Base-by-base conservation (phyloP, 2,113 vertebrate species). In the Peromyscus maniculatus region DNA sequence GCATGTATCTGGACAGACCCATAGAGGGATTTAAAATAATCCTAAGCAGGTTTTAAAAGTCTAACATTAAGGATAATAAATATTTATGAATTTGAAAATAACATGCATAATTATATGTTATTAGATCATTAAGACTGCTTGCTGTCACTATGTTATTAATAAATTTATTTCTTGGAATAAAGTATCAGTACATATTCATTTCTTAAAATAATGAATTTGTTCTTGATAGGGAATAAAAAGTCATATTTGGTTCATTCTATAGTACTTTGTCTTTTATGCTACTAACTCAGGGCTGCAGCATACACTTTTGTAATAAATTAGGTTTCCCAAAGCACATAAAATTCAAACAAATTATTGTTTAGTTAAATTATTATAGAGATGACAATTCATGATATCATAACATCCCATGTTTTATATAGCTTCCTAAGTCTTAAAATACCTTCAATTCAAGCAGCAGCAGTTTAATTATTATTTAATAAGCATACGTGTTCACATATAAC, bases 341-440 rank as follows among this genome's bases (percentile, higher is more conserved):
- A 67, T 92, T 52, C 80, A 97, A 93, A 46, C 91, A 31, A 97
- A 84, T 82, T 82, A 3, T 78, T 26, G 43, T 77, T 93, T 92
- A 13, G 28, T 66, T 87, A 87, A 39, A 80, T 95, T 92, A 74
- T 6, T 95, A 87, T 77, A 67, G 13, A 36, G 74, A 72, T 52
- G 12, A 75, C 86, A 96, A 83, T 75, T 90, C 31, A 92, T 52
- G 71, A 93, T 86, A 89, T 1, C 33, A 4, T 9, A 33, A 87
- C 31, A 43, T 22, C 86, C 89, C 31, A 22, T 49, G 62, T 52
- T 17, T 28, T 43, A 72, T 93, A 87, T 67, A 89, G 10, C 22
- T 87, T 94, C 1, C 9, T 91, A 39, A 36, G 15, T 79, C 28
- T 90, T 94, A 75, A 75, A 94, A 49, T 72, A 91, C 88, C 11